Evolutionary conservation across 2,797 vertebrate genomes (phyloP), one percentile per base, ranked within the genome.

Genomic region (Hemibagrus guttatus): DNA sequence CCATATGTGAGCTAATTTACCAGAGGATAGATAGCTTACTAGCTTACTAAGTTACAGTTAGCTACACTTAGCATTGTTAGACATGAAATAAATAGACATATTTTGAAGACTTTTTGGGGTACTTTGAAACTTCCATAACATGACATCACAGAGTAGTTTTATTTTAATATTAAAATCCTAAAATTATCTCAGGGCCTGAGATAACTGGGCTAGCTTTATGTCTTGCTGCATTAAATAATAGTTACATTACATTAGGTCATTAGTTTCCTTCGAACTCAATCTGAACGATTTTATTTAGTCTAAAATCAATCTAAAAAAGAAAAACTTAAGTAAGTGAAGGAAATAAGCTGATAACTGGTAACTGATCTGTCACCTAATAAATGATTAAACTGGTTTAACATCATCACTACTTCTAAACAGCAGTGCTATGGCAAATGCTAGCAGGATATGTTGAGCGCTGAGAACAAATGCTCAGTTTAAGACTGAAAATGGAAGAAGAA

Each of bases 401-500:
- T 69, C 31, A 69, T 31, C 1, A 6, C 64, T 35, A 9, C 16
- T 39, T 8, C 6, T 5, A 28, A 76, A 28, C 26, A 28, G 49
- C 16, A 52, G 7, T 31, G 19, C 8, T 54, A 68, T 42, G 16
- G 31, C 14, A 26, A 42, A 80, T 26, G 56, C 78, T 26, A 58
- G 11, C 31, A 80, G 13, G 14, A 31, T 76, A 31, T 49, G 16
- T 17, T 49, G 6, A 56, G 7, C n/a, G 17, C 3, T 1, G 7
- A 61, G 31, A 75, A 42, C 26, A 42, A 76, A 35, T 26, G 23
- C 35, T 52, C 42, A 13, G 49, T n/a, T 6, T 4, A 52, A 9
- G 56, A 6, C 63, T 52, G 54, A 52, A 72, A 64, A 63, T 59
- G 42, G 28, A 85, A 76, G 42, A 79, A 42, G 69, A 49, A 76